Conservation (phyloP, 1,140 invertebrate genomes). For the Diorhabda carinulata region DNA sequence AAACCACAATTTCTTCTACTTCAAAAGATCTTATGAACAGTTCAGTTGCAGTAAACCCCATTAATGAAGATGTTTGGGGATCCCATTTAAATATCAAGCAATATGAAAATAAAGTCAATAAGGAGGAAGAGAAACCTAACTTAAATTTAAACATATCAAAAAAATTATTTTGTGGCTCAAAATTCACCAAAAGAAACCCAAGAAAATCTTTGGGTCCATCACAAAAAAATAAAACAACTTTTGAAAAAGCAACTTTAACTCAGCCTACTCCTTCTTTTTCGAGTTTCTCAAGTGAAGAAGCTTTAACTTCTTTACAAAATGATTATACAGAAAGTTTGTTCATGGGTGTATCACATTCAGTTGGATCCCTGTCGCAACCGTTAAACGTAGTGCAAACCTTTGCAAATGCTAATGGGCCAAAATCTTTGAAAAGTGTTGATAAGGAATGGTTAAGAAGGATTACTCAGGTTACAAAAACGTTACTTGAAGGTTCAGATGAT, state of each 20-base stretch:
- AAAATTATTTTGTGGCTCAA: slow-evolving; percentile 66
- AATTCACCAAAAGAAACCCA: slow-evolving; percentile 69
- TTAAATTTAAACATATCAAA: slow-evolving; percentile 54
- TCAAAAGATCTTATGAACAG: slow-evolving; percentile 3
- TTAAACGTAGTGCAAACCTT: slow-evolving; percentile 48
- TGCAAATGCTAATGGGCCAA: slow-evolving; percentile 32
- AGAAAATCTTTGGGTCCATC: slow-evolving; percentile 59
- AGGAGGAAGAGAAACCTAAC: slow-evolving; percentile 35
- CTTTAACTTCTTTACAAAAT: slow-evolving; percentile 13
- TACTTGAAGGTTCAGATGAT: slow-evolving; percentile 18
- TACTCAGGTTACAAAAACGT: slow-evolving; percentile 26
- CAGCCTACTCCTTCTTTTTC: slow-evolving; percentile 23
- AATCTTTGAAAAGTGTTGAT: slow-evolving; percentile 36
- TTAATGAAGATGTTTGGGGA: slow-evolving; percentile 53
- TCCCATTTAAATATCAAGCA: slow-evolving; percentile 53
- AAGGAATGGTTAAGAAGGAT: slow-evolving; percentile 43
- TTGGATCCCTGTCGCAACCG: slow-evolving; percentile 37
- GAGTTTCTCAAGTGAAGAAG: slow-evolving; percentile 26
- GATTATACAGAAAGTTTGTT: slow-evolving; percentile 17
- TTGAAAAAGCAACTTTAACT: slow-evolving; percentile 24
- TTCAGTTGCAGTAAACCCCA: neutral
- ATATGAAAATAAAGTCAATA: neutral
- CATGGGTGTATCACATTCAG: slow-evolving; percentile 34
- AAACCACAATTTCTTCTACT: neutral
- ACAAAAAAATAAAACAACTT: slow-evolving; percentile 40